A percentile compares a stretch with the other conserved stretches of the same genome.
Evolutionary conservation across 2,888 invertebrate species (phyloP).

Genomic region (Habrosyne pyritoides): DNA sequence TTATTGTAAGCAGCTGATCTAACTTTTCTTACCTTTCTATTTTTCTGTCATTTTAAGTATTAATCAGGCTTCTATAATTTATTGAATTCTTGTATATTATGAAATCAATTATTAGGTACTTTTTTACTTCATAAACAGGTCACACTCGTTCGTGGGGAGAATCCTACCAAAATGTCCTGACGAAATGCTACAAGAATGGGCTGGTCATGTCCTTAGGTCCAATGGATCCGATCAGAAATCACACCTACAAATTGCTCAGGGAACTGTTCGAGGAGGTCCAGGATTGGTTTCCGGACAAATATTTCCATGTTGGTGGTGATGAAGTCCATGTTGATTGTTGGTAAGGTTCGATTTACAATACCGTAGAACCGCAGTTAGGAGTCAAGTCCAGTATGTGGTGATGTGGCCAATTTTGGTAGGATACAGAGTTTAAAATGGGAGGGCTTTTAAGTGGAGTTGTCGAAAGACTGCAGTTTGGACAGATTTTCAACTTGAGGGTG

Average conservation of each 20-base stretch:
- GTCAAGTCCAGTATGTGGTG: too few species aligned
- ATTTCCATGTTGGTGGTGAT: slow-evolving; percentile 95
- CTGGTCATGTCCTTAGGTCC: slow-evolving; percentile 86
- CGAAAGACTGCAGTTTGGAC: too few species aligned
- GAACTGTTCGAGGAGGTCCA: slow-evolving; percentile 87
- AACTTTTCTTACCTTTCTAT: not conserved
- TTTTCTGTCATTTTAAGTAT: not conserved
- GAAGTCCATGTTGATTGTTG: slow-evolving; percentile 93
- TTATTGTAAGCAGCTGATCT: not conserved
- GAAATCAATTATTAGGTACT: not conserved
- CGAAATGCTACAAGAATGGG: slow-evolving; percentile 84
- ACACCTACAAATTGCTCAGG: slow-evolving; percentile 86
- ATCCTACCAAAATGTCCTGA: slow-evolving; percentile 88
- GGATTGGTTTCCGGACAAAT: slow-evolving; percentile 89
- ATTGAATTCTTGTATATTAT: too few species aligned
- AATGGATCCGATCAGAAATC: slow-evolving; percentile 87
- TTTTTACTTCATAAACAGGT: slow-evolving; percentile 29
- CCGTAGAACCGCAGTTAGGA: too few species aligned
- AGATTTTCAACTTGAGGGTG: too few species aligned
- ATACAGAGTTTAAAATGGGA: too few species aligned
- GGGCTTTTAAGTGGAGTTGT: too few species aligned
- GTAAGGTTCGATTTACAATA: slow-evolving; percentile 76
- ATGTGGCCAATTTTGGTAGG: too few species aligned
- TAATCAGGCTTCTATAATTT: too few species aligned
- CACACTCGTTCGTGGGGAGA: slow-evolving; percentile 94